Conservation (phyloP, 2,797 vertebrate species). For the Melanotaenia nigrans region DNA sequence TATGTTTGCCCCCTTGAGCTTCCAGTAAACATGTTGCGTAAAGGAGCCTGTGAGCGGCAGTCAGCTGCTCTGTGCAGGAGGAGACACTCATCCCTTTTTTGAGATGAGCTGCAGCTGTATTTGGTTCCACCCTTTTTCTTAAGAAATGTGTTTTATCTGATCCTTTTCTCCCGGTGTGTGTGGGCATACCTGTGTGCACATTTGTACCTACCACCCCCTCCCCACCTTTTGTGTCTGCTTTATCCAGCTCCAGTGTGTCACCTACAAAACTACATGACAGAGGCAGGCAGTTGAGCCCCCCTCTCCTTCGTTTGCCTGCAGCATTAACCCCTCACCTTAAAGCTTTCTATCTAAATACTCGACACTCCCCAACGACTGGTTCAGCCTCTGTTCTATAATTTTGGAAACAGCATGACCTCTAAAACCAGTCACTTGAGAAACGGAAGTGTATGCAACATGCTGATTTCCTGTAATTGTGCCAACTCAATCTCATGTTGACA, state of each 20-base stretch:
- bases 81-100: conserved; percentile 67
- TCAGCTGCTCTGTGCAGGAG: conserved; percentile 67
- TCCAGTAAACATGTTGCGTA: conserved; percentile 74
- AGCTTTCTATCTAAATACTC: conserved; percentile 31
- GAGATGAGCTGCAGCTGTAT: conserved; percentile 85
- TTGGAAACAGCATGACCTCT: conserved; percentile 59
- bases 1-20: conserved; percentile 65
- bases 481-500: conserved; percentile 63
- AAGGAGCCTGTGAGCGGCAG: conserved; percentile 50
- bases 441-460: conserved; percentile 33
- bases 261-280: conserved; percentile 71
- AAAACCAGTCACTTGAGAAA: conserved; percentile 50
- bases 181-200: conserved; percentile 46
- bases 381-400: conserved; percentile 42
- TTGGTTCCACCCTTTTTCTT: conserved; percentile 71
- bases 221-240: conserved; percentile 55
- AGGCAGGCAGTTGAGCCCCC: conserved; percentile 44
- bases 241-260: conserved; percentile 65
- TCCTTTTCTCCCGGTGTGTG: conserved; percentile 16
- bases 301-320: conserved; percentile 29
- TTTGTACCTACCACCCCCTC: conserved; percentile 32
- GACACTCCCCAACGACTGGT: conserved; percentile 21
- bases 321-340: conserved; percentile 61
- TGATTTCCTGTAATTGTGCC: conserved; percentile 65
- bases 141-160: conserved; percentile 46